Percentiles rank a stretch among this genome's conserved stretches.
Evolutionary conservation across 2,888 invertebrate species (phyloP).

Genomic region (Hydropsyche betteni): DNA sequence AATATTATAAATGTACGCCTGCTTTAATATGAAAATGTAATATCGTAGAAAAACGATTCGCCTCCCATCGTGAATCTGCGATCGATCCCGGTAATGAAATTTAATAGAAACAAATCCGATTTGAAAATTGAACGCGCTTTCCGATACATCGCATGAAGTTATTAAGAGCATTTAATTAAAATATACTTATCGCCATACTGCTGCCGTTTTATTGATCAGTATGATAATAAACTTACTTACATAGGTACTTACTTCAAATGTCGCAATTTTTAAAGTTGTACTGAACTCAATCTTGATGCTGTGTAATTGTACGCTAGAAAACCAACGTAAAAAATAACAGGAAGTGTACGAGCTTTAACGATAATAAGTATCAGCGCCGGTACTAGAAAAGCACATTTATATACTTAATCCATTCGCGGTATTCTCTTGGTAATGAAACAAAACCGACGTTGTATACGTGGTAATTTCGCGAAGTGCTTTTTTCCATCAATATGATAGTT

Average conservation of each 20-base stretch:
- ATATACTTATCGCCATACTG: conserved; percentile 1
- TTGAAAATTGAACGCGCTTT: too few species aligned
- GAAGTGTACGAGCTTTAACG: too few species aligned
- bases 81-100: not conserved
- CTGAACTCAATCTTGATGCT: too few species aligned
- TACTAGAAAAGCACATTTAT: not conserved
- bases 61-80: not conserved
- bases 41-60: not conserved
- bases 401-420: conserved; percentile 5
- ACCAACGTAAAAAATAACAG: too few species aligned
- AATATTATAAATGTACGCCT: conserved; percentile 2
- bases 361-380: too few species aligned
- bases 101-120: not conserved
- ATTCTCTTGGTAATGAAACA: conserved; percentile 25
- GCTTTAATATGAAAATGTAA: not conserved
- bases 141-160: not conserved
- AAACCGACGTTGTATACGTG: not conserved
- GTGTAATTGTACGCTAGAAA: too few species aligned
- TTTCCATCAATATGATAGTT: not conserved
- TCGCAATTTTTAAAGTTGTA: too few species aligned
- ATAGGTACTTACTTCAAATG: too few species aligned
- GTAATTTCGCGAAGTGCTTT: conserved; percentile 24
- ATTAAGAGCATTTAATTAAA: conserved; percentile 14
- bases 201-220: not conserved
- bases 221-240: too few species aligned